Evolutionary conservation across 2,113 vertebrate species (phyloP), one percentile per base, ranked within the genome.

Genomic region (Rafetus swinhoei): DNA sequence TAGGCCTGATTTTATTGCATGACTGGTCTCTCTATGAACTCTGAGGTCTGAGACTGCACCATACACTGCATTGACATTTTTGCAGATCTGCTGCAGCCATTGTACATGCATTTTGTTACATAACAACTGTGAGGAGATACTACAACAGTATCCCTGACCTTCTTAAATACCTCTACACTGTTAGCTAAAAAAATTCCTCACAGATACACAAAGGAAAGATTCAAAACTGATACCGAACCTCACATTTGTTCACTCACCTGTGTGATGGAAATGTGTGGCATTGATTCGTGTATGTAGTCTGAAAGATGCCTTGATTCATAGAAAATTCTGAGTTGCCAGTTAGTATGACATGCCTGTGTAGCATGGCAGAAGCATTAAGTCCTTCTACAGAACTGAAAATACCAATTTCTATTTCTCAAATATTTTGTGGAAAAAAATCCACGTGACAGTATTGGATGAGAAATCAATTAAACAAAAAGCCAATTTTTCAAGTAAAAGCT

Each of bases 271-370:
- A 24, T 16, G 35, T 4, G 0, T 88, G 82, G 84, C 93, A 94
- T 84, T 88, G 86, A 45, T n/a, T 16, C 54, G 87, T 39, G 4
- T 14, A 52, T 88, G 52, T 6, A 9, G 72, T 55, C 50, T 90
- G 82, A 92, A 45, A 93, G 80, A n/a, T 92, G 84, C 21, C 54
- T 90, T 32, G 18, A 15, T 92, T 92, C 89, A 96, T 79, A 86
- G 6, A 76, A 95, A 82, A 86, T 91, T 96, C 89, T 93, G 91
- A 94, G 93, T 95, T 11, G 95, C 92, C 90, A 90, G 57, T 92
- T 90, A 89, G 39, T 16, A 53, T 59, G 32, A 56, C 82, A 53
- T 7, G 9, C 54, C 91, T 57, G 83, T 84, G 15, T 79, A 90
- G 57, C 3, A 0, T 4, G 72, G 85, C 62, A 35, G 89, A 57